These are phyloP conservation scores for Ornithorhynchus anatinus DNA, from an alignment of 2,113 vertebrate genomes.

Conservation along the genomic window DNA sequence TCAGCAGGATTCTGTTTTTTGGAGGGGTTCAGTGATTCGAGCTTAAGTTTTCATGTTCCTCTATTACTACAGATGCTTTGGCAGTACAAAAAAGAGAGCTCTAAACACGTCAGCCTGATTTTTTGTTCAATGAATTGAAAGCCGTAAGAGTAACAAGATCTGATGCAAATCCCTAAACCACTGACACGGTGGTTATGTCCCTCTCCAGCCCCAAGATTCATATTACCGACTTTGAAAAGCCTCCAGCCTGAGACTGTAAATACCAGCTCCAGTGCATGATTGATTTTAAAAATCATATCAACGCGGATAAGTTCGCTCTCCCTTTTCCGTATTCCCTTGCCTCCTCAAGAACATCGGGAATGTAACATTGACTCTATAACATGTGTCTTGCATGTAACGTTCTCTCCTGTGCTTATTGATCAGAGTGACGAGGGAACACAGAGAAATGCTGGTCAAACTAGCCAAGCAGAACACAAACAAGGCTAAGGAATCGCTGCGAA, in stretches of 20 bases:
- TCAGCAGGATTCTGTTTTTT: constrained; percentile 44
- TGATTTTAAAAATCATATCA: background rate
- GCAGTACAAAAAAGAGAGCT: constrained; percentile 65
- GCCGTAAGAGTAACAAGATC: constrained; percentile 58
- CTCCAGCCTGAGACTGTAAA: constrained; percentile 21
- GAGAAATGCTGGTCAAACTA: constrained; percentile 87
- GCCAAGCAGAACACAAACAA: constrained; percentile 93
- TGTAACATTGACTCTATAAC: background rate
- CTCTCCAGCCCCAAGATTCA: constrained; percentile 26
- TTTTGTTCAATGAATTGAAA: constrained; percentile 63
- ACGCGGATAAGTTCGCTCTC: too few relatives aligned
- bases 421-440: constrained; percentile 91
- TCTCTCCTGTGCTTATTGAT: constrained; percentile 10
- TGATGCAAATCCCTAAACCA: constrained; percentile 57
- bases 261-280: background rate
- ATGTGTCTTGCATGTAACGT: background rate
- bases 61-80: constrained; percentile 65
- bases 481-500: constrained; percentile 89
- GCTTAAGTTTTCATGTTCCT: constrained; percentile 61
- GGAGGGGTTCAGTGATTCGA: constrained; percentile 42
- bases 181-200: constrained; percentile 52
- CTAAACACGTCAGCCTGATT: constrained; percentile 64
- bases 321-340: background rate
- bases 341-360: background rate
- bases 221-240: constrained; percentile 42